These are phyloP conservation scores for Trachurus trachurus DNA, from an alignment of 2,797 vertebrate species.

Conservation along the genomic window DNA sequence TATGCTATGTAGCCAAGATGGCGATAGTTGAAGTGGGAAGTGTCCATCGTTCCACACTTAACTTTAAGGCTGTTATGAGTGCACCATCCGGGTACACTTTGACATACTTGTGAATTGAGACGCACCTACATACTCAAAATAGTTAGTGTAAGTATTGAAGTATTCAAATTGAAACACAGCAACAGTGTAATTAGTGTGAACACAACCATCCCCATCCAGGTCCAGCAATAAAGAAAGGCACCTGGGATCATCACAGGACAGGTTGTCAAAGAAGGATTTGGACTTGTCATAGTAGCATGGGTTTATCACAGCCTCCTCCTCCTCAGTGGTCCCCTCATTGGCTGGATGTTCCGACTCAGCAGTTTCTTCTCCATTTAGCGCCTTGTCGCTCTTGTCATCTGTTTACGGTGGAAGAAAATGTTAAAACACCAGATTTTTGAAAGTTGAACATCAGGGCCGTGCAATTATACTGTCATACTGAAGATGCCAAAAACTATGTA, in stretches of 20 bases:
- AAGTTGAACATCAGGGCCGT: neutral
- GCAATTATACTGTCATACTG: neutral
- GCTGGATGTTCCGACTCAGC: conserved; percentile 93
- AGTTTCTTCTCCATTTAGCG: conserved; percentile 94
- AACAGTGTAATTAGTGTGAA: neutral
- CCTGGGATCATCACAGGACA: conserved; percentile 95
- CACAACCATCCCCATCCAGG: accelerated
- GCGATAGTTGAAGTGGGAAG: no score
- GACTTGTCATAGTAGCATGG: conserved; percentile 98
- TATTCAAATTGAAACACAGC: no score
- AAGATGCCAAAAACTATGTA: neutral
- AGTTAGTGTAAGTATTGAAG: no score
- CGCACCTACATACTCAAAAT: no score
- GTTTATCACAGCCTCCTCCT: conserved; percentile 91
- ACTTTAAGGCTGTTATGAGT: no score
- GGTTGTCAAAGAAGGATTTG: conserved; percentile 99
- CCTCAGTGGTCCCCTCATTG: conserved; percentile 88
- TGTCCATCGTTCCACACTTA: no score
- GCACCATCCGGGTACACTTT: no score
- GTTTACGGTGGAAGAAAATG: conserved; percentile 9
- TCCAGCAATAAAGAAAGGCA: conserved; percentile 65
- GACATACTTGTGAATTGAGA: no score
- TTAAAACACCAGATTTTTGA: neutral
- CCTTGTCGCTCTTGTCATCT: conserved; percentile 96
- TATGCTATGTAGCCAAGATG: no score